A percentile compares a stretch with the other conserved stretches of the same genome.
Conservation (phyloP, 2,797 vertebrate genomes). For the Triplophysa bombifrons region DNA sequence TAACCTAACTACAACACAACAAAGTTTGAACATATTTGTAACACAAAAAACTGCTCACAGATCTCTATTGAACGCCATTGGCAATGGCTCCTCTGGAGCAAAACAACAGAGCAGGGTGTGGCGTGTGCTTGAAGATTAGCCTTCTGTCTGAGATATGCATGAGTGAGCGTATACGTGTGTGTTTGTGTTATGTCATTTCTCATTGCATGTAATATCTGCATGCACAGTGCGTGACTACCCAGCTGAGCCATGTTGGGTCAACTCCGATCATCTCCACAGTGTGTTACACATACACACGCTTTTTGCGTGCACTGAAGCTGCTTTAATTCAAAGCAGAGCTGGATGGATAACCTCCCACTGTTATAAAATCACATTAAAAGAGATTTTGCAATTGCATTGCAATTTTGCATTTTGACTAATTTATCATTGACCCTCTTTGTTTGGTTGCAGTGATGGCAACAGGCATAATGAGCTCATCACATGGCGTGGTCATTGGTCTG, state of each 20-base stretch:
- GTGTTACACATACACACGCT: neutral
- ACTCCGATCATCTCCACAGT: slow-evolving; percentile 27
- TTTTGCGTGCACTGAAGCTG: neutral
- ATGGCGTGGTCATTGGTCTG: slow-evolving; percentile 76
- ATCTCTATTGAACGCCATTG: slow-evolving; percentile 3
- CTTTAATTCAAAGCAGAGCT: slow-evolving; percentile 3
- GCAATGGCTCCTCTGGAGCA: neutral
- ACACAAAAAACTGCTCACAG: neutral
- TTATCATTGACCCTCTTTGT: slow-evolving; percentile 73
- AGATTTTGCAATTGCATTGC: slow-evolving; percentile 45
- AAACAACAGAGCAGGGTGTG: slow-evolving; percentile 35
- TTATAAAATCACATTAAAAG: slow-evolving; percentile 8
- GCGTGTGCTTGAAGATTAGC: slow-evolving; percentile 13
- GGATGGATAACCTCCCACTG: neutral
- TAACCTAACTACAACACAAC: neutral
- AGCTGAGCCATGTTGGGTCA: slow-evolving; percentile 21
- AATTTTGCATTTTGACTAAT: slow-evolving; percentile 65
- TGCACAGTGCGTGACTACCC: slow-evolving; percentile 25
- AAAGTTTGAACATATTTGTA: neutral
- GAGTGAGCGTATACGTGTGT: slow-evolving; percentile 31
- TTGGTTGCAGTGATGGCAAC: slow-evolving; percentile 78
- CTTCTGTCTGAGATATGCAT: slow-evolving; percentile 45
- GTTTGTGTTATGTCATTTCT: slow-evolving; percentile 43
- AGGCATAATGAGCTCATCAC: slow-evolving; percentile 83
- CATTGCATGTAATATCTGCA: slow-evolving; percentile 48